phyloP scores from a whole-genome alignment of 2,888 invertebrate genomes.

The Mycogona germanica region DNA sequence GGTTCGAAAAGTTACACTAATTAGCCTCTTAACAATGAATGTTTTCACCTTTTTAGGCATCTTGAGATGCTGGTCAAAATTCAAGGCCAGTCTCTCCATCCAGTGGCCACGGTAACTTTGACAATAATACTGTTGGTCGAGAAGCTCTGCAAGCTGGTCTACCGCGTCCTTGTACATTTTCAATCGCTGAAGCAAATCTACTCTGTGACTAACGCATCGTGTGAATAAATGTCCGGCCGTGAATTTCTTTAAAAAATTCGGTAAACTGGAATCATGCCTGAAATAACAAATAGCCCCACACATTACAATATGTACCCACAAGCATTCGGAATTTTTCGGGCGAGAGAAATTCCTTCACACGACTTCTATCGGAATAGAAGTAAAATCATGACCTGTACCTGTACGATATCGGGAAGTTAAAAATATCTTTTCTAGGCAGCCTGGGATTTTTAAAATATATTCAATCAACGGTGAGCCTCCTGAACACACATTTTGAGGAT shows the following conservation, averaged over 20 bases:
- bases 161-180: slow-evolving; percentile 40
- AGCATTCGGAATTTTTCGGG: too few species aligned
- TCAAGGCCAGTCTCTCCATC: slow-evolving; percentile 49
- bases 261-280: slow-evolving; percentile 30
- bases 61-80: slow-evolving; percentile 44
- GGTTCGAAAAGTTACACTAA: not conserved
- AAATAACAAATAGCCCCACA: not conserved
- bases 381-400: too few species aligned
- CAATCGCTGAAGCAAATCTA: slow-evolving; percentile 38
- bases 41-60: slow-evolving; percentile 30
- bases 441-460: too few species aligned
- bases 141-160: slow-evolving; percentile 40
- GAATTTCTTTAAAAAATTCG: slow-evolving; percentile 45
- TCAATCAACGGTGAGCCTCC: too few species aligned
- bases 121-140: slow-evolving; percentile 40
- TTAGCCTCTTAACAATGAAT: not conserved
- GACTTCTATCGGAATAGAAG: too few species aligned
- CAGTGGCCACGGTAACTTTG: slow-evolving; percentile 39
- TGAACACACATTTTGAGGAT: too few species aligned
- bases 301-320: too few species aligned
- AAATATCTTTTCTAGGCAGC: too few species aligned
- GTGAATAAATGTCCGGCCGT: slow-evolving; percentile 42
- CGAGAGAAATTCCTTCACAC: too few species aligned
- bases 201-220: slow-evolving; percentile 35
- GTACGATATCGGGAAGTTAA: too few species aligned